Evolutionary conservation across 2,888 invertebrate genomes (phyloP), one percentile per base, ranked within the genome.

Genomic region (Heliconius cydno): DNA sequence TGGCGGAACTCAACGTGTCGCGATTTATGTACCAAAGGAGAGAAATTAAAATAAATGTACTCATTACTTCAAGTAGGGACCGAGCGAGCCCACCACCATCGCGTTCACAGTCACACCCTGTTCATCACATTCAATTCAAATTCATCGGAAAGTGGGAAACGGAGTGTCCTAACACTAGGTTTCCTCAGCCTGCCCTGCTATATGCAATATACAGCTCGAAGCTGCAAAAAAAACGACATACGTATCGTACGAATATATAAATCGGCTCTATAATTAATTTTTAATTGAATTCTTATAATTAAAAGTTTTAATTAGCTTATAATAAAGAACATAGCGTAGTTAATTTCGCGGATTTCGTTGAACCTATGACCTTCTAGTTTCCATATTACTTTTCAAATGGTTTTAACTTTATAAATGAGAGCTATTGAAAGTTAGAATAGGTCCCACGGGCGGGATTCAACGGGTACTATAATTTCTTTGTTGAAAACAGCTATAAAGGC

Each of bases 381-480:
- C 25, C 28, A 57, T 75, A 68, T 74, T 65, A 70, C 41, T 68
- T n/a, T 74, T 52, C 71, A 72, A 81, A 81, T 76, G 72, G 74
- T 73, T 80, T 80, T 63, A 70, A 79, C 65, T 77, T 79, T 74
- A 77, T 76, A 75, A 79, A 80, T 82, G 80, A 66, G 57, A 68
- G 75, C 80, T 82, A 80, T 82, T 79, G 82, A 80, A 82, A 80
- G 78, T 80, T 76, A 19, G 46, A 79, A 82, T 79, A 63, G 65
- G 34, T 60, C 80, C 71, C 79, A 34, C n/a, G 80, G 74, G 82
- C 25, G 52, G 65, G 65, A 77, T 82, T 71, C 76, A 46, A 46
- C 74, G 41, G 70, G 76, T 57, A 72, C 77, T 78, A 76, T 76
- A 78, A 79, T 76, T 78, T 80, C 78, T 78, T 79, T 78, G 78